Conservation (phyloP, 2,113 vertebrate species). For the Boleophthalmus pectinirostris region DNA sequence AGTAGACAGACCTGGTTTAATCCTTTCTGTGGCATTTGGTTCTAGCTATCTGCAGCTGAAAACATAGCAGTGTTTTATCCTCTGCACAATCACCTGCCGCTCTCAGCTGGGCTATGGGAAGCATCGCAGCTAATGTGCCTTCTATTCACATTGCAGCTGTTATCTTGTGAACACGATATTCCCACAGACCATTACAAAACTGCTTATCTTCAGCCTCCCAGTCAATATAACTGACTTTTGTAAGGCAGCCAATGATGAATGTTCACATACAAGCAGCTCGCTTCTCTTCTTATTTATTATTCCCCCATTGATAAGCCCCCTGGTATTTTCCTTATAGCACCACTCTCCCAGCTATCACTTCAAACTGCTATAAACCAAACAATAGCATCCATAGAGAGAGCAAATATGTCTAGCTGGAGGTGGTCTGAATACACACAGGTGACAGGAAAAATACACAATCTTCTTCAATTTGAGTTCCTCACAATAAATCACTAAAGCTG, state of each 20-base stretch:
- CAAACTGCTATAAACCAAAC: slow-evolving; percentile 41
- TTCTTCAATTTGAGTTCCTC: slow-evolving; percentile 19
- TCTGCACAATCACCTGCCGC: slow-evolving; percentile 28
- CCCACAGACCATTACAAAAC: slow-evolving; percentile 28
- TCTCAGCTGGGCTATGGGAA: slow-evolving; percentile 18
- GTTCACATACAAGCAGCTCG: slow-evolving; percentile 1
- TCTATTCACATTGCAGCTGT: slow-evolving; percentile 36
- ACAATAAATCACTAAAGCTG: slow-evolving; percentile 49
- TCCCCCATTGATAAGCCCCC: slow-evolving; percentile 28
- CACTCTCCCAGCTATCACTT: slow-evolving; percentile 34
- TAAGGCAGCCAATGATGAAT: slow-evolving; percentile 25
- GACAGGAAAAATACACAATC: slow-evolving; percentile 39
- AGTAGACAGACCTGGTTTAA: slow-evolving; percentile 37
- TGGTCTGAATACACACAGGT: slow-evolving; percentile 39
- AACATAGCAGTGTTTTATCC: slow-evolving; percentile 27
- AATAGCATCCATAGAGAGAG: slow-evolving; percentile 20
- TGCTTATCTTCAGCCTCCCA: slow-evolving; percentile 30
- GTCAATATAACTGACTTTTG: slow-evolving; percentile 6
- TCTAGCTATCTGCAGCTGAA: slow-evolving; percentile 27
- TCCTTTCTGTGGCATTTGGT: slow-evolving; percentile 32
- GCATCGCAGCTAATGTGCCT: slow-evolving; percentile 21
- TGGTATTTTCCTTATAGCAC: slow-evolving; percentile 34
- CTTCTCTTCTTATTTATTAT: slow-evolving; percentile 12
- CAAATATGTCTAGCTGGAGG: slow-evolving; percentile 43
- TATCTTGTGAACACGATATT: slow-evolving; percentile 40